Conservation (phyloP, 2,113 vertebrate genomes). For the Dicentrarchus labrax region DNA sequence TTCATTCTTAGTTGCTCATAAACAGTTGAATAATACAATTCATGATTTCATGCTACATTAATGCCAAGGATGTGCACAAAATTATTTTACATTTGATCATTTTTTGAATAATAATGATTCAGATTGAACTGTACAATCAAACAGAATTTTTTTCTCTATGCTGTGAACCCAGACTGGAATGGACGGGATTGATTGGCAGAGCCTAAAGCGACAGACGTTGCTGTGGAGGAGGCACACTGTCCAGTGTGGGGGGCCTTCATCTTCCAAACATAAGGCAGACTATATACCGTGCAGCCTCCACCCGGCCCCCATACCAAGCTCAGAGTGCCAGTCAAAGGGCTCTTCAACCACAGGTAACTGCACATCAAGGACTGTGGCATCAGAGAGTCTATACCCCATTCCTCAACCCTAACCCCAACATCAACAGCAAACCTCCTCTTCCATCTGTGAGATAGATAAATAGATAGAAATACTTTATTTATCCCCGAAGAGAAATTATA, state of each 20-base stretch:
- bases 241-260: not conserved
- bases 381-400: not conserved
- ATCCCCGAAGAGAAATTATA: too few relatives aligned
- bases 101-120: too few relatives aligned
- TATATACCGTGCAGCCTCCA: not conserved
- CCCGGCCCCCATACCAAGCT: not conserved
- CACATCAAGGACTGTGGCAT: not conserved
- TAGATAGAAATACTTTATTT: too few relatives aligned
- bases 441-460: too few relatives aligned
- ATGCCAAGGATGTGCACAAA: too few relatives aligned
- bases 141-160: not conserved
- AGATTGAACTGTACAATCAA: not conserved
- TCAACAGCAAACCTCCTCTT: too few relatives aligned
- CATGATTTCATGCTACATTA: too few relatives aligned
- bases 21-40: not conserved
- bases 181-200: not conserved
- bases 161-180: not conserved
- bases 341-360: not conserved
- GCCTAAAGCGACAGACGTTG: not conserved
- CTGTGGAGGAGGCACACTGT: not conserved
- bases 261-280: not conserved
- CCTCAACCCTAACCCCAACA: not conserved
- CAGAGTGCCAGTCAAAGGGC: not conserved
- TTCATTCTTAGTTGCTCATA: constrained; percentile 10
- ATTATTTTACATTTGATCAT: too few relatives aligned